Evolutionary conservation across 2,113 vertebrate genomes (phyloP).

Genomic region (Gallinago jamesoni): DNA sequence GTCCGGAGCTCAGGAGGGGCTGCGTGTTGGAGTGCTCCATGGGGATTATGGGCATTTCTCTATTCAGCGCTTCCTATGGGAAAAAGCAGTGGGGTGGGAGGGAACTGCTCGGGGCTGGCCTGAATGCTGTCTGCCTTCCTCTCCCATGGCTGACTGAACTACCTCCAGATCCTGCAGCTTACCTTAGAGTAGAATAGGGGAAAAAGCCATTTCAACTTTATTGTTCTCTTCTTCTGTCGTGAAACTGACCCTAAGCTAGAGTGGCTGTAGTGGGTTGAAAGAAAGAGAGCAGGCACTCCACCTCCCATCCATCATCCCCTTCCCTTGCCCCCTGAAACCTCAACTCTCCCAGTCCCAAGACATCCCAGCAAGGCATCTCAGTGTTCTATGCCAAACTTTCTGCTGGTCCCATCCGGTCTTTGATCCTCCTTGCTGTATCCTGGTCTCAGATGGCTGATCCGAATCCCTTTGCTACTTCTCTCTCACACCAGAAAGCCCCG

Average conservation of each 20-base stretch:
- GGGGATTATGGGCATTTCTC: constrained; percentile 78
- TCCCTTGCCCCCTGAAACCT: background rate
- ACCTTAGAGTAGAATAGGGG: constrained; percentile 21
- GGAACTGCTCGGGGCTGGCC: constrained; percentile 55
- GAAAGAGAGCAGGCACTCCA: background rate
- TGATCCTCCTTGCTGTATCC: background rate
- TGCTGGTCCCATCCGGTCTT: background rate
- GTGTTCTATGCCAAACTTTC: background rate
- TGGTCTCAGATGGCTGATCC: background rate
- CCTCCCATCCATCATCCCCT: background rate
- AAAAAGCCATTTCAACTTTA: constrained; percentile 50
- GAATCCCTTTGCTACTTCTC: background rate
- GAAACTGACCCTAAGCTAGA: background rate
- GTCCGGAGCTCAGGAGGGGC: constrained; percentile 67
- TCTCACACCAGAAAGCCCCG: background rate
- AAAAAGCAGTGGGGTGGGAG: constrained; percentile 71
- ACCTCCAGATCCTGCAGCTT: constrained; percentile 42
- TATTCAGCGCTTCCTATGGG: constrained; percentile 79
- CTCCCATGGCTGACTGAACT: constrained; percentile 5
- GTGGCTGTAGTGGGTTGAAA: background rate
- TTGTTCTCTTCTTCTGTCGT: constrained; percentile 40
- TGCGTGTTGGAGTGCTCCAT: constrained; percentile 53
- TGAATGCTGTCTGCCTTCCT: constrained; percentile 56
- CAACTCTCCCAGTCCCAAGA: background rate
- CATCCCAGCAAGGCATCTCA: background rate